Conservation (phyloP, 2,888 invertebrate genomes). For the Coecobrya sp. region DNA sequence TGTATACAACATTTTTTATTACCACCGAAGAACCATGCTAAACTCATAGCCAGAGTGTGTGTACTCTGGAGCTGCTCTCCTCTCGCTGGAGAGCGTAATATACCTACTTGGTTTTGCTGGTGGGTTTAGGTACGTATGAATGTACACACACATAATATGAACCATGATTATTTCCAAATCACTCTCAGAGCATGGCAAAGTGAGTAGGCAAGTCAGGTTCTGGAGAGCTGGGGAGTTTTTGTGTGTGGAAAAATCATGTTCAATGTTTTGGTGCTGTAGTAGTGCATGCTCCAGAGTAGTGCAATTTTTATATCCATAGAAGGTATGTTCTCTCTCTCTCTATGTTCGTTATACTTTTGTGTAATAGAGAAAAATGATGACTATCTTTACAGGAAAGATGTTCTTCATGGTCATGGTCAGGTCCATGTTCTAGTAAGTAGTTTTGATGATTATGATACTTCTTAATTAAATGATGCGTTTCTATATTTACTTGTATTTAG, state of each 20-base stretch:
- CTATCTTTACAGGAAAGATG: slow-evolving; percentile 75
- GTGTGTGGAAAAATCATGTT: slow-evolving; percentile 19
- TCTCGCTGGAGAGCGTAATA: slow-evolving; percentile 12
- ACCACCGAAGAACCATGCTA: not conserved
- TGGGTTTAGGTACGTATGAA: not conserved
- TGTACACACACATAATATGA: not conserved
- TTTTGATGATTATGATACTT: not conserved
- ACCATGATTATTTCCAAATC: slow-evolving; percentile 32
- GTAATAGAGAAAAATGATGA: slow-evolving; percentile 42
- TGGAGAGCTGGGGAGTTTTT: not conserved
- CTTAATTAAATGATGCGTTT: slow-evolving; percentile 23
- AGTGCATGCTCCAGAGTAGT: too few species aligned
- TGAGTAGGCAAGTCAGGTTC: not conserved
- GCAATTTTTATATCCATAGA: slow-evolving; percentile 62
- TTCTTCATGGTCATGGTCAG: slow-evolving; percentile 78
- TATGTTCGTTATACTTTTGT: slow-evolving; percentile 3
- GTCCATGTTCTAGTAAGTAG: too few species aligned
- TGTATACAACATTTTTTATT: slow-evolving; percentile 31
- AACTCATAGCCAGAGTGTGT: not conserved
- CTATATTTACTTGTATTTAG: not conserved
- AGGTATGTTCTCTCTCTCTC: too few species aligned
- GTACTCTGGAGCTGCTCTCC: slow-evolving; percentile 19
- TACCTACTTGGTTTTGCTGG: slow-evolving; percentile 6
- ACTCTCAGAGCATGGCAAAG: not conserved
- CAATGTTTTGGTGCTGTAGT: slow-evolving; percentile 11